These are phyloP conservation scores for Isichthys henryi DNA, from an alignment of 2,113 vertebrate species.

Conservation along the genomic window DNA sequence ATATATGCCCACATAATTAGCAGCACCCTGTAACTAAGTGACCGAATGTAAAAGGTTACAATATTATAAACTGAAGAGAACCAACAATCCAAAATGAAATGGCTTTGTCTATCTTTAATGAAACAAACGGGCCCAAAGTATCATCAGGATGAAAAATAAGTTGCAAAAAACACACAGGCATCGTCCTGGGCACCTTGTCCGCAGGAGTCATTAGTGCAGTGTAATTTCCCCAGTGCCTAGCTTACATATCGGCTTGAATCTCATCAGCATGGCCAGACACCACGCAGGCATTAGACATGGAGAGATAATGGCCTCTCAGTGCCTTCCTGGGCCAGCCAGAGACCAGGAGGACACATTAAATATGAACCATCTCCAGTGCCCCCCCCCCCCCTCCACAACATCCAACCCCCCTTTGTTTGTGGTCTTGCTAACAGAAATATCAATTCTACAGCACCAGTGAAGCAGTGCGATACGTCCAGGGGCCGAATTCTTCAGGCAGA, in stretches of 20 bases:
- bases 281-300: conserved; percentile 42
- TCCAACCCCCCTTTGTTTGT: conserved; percentile 49
- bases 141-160: neutral
- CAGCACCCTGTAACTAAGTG: neutral
- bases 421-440: conserved; percentile 45
- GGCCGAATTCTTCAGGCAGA: conserved; percentile 50
- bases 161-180: neutral
- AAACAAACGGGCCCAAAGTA: neutral
- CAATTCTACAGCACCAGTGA: conserved; percentile 48
- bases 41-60: neutral
- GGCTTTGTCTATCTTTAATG: neutral
- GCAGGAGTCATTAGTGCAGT: conserved; percentile 19
- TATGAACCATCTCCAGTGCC: conserved; percentile 47
- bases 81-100: neutral
- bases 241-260: conserved; percentile 42
- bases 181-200: neutral
- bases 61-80: neutral
- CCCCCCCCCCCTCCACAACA: neutral
- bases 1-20: neutral
- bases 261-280: conserved; percentile 37
- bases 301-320: conserved; percentile 48
- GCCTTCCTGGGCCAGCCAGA: conserved; percentile 46
- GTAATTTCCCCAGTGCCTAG: conserved; percentile 47
- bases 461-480: conserved; percentile 50
- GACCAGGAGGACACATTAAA: conserved; percentile 52